Percentiles rank a stretch among this genome's conserved stretches.
Conservation (phyloP, 2,113 vertebrate genomes). For the Protobothrops flavoviridis region DNA sequence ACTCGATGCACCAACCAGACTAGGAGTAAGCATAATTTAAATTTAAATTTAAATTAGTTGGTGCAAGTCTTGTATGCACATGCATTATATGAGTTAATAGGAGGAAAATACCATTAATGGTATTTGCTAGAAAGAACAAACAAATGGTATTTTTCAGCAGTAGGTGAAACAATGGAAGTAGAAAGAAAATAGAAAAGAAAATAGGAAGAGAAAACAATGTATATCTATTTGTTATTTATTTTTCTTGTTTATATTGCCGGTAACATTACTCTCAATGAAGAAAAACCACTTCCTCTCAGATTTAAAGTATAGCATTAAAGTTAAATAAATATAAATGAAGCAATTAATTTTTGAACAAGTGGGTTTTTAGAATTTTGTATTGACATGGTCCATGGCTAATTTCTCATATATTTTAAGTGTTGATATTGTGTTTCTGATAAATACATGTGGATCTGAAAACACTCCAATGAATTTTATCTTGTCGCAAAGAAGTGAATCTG, state of each 20-base stretch:
- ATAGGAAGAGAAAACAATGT: not conserved
- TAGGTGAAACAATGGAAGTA: not conserved
- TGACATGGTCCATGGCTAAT: too few relatives aligned
- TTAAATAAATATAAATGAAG: too few relatives aligned
- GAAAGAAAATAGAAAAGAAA: not conserved
- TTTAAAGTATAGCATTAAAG: too few relatives aligned
- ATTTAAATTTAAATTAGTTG: not conserved
- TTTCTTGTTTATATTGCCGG: not conserved
- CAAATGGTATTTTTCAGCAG: not conserved
- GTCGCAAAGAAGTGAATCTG: not conserved
- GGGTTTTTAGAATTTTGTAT: too few relatives aligned
- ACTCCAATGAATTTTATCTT: not conserved
- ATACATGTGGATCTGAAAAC: not conserved
- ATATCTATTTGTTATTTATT: not conserved
- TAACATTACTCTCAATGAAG: not conserved
- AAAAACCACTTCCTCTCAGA: not conserved
- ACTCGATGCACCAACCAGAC: not conserved
- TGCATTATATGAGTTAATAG: not conserved
- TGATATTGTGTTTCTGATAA: not conserved
- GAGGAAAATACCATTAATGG: too few relatives aligned
- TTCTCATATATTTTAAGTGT: not conserved
- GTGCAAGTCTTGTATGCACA: not conserved
- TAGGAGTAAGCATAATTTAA: not conserved
- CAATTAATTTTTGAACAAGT: too few relatives aligned
- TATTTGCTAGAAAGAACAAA: not conserved